Base-by-base conservation (phyloP, 2,797 vertebrate species). In the Siniperca obscura region DNA sequence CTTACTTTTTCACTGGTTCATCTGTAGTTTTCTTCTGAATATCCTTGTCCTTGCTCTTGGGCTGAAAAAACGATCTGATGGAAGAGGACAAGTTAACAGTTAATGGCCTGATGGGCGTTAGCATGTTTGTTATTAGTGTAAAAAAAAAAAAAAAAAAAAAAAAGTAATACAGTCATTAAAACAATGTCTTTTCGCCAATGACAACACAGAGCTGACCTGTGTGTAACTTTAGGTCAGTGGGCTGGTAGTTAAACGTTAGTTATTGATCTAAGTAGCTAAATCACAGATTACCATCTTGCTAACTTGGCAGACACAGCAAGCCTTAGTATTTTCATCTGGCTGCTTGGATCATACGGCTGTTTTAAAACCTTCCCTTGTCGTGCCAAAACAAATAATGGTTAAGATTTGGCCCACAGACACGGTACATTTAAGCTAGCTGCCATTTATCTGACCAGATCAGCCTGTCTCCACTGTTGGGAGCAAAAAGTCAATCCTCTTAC, bases 21-120 rank as follows among this genome's bases (percentile, higher is more conserved):
- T 90, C 90, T 4, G 52, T 1, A 9, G 46, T 70, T 90, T 94
- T 94, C 83, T 90, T 94, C 68, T 79, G 86, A 21, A 30, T 3
- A 0, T 85, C 85, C 7, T 89, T 93, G 64, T 90, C 93, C 59
- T 94, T 95, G 76, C 38, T 78, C 83, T 90, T 93, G 30, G 96
- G 94, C 90, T 95, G 93, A 78, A 96, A 96, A 78, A 96, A 96
- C 0, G 95, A 96, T 76, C 96, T 96, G 79, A 25, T 19, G 36
- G 30, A 38, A 19, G 56, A 67, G 7, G 7, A 62, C 1, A 30
- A 13, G 48, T 14, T 0, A 3, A 21, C 38, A 34, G 11, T 52
- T 46, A 30, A 40, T 3, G 17, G 25, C 5, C 16, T 40, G n/a
- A 22, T 22, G 44, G 22, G 21, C 3, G 38, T 48, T 4, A 36